Conservation (phyloP, 2,113 vertebrate genomes). For the Emydura subglobosa region DNA sequence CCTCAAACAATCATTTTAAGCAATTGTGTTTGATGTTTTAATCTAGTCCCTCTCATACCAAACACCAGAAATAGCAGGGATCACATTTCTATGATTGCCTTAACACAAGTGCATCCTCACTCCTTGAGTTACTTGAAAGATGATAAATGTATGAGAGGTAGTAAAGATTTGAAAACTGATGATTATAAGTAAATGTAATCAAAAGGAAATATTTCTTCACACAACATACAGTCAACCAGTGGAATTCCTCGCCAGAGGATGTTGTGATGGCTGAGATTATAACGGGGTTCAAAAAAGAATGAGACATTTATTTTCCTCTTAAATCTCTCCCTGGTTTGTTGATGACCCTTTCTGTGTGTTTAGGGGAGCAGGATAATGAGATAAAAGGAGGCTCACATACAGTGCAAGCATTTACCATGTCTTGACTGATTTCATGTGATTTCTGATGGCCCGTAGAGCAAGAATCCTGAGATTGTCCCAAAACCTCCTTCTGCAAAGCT, state of each 20-base stretch:
- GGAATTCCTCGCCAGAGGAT: no score
- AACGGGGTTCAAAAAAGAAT: no score
- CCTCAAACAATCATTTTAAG: neutral
- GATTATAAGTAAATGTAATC: no score
- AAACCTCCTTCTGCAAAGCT: neutral
- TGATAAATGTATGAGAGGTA: neutral
- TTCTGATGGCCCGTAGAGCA: neutral
- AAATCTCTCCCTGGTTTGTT: no score
- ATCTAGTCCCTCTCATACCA: neutral
- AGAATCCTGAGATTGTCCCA: neutral
- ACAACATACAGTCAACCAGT: no score
- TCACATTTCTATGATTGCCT: neutral
- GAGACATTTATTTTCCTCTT: no score
- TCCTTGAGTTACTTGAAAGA: neutral
- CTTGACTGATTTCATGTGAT: neutral
- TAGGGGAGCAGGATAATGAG: no score
- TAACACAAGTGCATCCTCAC: no score
- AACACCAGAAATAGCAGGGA: neutral
- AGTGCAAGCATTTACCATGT: neutral
- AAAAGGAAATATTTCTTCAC: no score
- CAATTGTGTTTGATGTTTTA: neutral
- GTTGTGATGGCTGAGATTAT: no score
- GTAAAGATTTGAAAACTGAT: neutral
- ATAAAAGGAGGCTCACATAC: neutral
- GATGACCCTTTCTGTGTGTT: no score